Evolutionary conservation across 2,113 vertebrate genomes (phyloP).

Genomic region (Leptobrachium leishanense): DNA sequence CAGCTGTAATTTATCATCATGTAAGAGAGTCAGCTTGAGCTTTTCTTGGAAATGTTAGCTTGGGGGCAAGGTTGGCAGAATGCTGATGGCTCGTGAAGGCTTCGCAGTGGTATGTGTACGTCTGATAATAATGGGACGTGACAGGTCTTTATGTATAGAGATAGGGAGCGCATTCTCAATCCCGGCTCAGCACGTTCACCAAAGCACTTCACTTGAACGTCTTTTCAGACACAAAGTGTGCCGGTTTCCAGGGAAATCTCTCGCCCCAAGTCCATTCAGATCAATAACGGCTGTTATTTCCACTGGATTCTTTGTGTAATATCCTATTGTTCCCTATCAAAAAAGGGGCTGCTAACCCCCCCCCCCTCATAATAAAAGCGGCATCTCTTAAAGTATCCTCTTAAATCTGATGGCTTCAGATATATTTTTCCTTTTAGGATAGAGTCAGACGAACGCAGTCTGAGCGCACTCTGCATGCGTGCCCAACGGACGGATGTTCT

Average conservation of each 20-base stretch:
- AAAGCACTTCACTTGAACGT: conserved; percentile 8
- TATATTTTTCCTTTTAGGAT: too few relatives aligned
- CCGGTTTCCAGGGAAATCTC: conserved; percentile 13
- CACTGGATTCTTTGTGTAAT: too few relatives aligned
- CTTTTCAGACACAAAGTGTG: conserved; percentile 16
- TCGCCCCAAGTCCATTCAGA: not conserved
- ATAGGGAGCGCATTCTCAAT: conserved; percentile 6
- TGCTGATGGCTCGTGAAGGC: not conserved
- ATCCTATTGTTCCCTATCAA: too few relatives aligned
- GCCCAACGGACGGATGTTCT: too few relatives aligned
- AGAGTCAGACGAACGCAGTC: too few relatives aligned
- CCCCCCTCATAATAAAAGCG: too few relatives aligned
- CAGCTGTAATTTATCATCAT: not conserved
- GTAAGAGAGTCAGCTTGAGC: not conserved
- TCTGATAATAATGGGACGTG: conserved; percentile 7
- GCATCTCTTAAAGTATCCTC: too few relatives aligned
- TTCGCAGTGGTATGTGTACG: not conserved
- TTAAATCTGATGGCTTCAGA: too few relatives aligned
- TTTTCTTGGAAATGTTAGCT: not conserved
- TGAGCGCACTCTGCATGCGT: too few relatives aligned
- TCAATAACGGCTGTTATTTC: conserved; percentile 2
- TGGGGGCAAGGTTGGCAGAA: not conserved
- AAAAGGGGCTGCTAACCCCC: too few relatives aligned
- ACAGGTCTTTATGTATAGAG: conserved; percentile 30
- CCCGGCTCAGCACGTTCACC: conserved; percentile 19